Conservation (phyloP, 2,888 invertebrate species). For the Girardia tigrina region DNA sequence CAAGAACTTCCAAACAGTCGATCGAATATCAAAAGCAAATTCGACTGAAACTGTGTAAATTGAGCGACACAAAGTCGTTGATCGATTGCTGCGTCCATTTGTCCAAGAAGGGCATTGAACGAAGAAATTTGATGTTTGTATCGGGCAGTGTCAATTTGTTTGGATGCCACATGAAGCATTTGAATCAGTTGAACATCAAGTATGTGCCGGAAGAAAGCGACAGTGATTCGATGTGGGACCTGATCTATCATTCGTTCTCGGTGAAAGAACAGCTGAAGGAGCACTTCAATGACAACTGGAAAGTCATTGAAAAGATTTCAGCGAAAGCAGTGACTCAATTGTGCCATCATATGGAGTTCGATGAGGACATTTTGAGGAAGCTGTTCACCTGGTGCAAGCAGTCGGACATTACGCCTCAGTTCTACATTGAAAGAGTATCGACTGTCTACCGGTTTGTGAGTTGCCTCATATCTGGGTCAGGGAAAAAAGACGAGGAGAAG, state of each 20-base stretch:
- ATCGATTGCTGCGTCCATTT: background rate
- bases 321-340: background rate
- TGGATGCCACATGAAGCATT: background rate
- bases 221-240: background rate
- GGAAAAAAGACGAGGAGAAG: background rate
- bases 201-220: background rate
- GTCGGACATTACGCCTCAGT: background rate
- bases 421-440: background rate
- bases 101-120: background rate
- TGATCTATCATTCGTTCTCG: background rate
- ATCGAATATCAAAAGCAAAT: background rate
- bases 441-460: background rate
- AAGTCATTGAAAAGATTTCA: background rate
- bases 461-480: background rate
- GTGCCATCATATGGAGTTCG: background rate
- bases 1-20: background rate
- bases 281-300: background rate
- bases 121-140: background rate
- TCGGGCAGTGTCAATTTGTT: background rate
- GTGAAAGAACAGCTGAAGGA: background rate
- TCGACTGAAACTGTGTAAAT: background rate
- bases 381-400: background rate
- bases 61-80: background rate
- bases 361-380: background rate
- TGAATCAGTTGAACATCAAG: background rate